phyloP scores from a whole-genome alignment of 35 echinoderm and acorn worm species.

The Diadema setosum region DNA sequence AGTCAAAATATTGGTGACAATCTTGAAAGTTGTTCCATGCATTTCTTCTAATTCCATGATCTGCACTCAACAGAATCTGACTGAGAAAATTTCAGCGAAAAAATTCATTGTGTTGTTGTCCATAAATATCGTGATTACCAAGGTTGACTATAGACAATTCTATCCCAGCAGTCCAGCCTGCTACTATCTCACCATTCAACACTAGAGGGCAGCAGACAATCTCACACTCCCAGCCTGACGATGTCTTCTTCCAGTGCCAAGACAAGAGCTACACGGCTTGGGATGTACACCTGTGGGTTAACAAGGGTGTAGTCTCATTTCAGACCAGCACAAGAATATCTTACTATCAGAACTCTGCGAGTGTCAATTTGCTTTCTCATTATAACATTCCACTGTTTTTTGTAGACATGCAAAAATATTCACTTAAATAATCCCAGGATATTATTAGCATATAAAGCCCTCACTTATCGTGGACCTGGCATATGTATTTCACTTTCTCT shows the following conservation, averaged over 20 bases:
- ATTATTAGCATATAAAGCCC: neutral
- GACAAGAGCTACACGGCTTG: constrained; percentile 61
- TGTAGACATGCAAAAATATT: neutral
- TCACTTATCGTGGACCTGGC: neutral
- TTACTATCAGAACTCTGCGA: neutral
- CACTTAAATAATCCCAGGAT: neutral
- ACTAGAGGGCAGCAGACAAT: no score
- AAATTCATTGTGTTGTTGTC: no score
- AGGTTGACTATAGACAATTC: no score
- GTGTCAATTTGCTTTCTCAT: neutral
- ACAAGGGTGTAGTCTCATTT: neutral
- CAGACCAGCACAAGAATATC: neutral
- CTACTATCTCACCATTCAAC: no score
- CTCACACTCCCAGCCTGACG: neutral
- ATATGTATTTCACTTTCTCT: no score
- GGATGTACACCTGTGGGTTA: constrained; percentile 69
- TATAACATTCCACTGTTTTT: neutral
- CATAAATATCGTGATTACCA: no score
- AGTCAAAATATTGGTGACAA: no score
- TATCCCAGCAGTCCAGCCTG: no score
- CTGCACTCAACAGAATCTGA: no score
- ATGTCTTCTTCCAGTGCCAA: constrained; percentile 37
- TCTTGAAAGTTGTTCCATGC: no score
- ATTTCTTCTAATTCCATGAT: no score
- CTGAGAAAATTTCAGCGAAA: no score